These are phyloP conservation scores for Nymphalis urticae DNA, from an alignment of 2,888 invertebrate genomes.

Conservation along the genomic window DNA sequence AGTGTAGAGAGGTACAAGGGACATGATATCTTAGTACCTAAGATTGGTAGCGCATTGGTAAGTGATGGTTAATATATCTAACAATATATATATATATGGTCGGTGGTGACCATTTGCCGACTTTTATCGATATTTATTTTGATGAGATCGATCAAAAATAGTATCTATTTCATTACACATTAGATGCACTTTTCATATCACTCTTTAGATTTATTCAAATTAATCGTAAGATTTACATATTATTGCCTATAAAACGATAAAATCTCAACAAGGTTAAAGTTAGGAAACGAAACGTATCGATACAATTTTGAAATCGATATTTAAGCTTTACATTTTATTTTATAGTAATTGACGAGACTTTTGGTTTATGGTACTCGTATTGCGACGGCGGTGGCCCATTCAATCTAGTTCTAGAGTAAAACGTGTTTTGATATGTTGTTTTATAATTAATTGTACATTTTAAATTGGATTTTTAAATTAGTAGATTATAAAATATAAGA, in stretches of 20 bases:
- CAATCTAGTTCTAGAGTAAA: background rate
- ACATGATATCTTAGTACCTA: too few relatives aligned
- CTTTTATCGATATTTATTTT: too few relatives aligned
- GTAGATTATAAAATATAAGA: too few relatives aligned
- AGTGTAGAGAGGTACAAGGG: too few relatives aligned
- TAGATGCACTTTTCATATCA: background rate
- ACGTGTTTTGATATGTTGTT: background rate
- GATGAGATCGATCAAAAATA: too few relatives aligned
- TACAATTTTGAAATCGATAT: conserved; percentile 16
- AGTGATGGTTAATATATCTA: too few relatives aligned
- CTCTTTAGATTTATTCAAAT: background rate
- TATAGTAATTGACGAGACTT: background rate
- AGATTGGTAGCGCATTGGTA: too few relatives aligned
- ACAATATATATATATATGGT: too few relatives aligned
- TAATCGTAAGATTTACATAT: conserved; percentile 19
- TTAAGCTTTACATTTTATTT: background rate
- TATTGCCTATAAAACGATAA: background rate
- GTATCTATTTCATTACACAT: too few relatives aligned
- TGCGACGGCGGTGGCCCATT: background rate
- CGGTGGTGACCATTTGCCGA: too few relatives aligned
- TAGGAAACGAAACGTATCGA: conserved; percentile 1
- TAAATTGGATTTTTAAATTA: too few relatives aligned
- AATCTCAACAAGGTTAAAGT: conserved; percentile 20
- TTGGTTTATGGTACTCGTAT: background rate
- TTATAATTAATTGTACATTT: too few relatives aligned